Base-by-base conservation (phyloP, 2,888 invertebrate species). In the Antitype chi region DNA sequence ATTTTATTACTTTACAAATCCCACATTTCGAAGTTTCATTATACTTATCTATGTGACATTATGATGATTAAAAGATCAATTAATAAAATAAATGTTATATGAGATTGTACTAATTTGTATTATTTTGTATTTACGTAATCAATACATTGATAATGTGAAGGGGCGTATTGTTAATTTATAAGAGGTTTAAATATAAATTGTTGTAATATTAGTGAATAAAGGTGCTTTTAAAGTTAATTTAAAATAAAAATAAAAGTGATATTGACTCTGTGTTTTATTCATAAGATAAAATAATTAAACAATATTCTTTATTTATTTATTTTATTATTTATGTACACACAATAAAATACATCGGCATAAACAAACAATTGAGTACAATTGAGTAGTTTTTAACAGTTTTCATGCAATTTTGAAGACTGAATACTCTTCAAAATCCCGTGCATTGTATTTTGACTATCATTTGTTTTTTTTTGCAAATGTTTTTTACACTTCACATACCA, bases 181-280 rank as follows among this genome's bases (percentile, higher is more conserved):
- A 93, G 90, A 93, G 89, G 87, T 94, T 93, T 94, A 91, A 89
- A 85, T 81, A 82, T 88, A 89, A 91, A 91, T 90, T 93, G 93
- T 94, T 94, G 92, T 93, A 93, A 91, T 91, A 89, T 86, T 88
- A 86, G 89, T 89, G 82, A 88, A 92, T 92, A 90, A 92, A 93
- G 96, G 95, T 96, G 96, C 96, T 96, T 95, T 87, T 92, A 92
- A 94, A 93, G 92, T 92, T 93, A 88, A 90, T 92, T 88, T 82
- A 71, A 90, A 91, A 92, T 92, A 90, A 91, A 90, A 92, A 91
- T 90, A 90, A 85, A 89, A 91, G 89, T 90, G 90, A 91, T 79
- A 73, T 68, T 67, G 70, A 70, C 70, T 70, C 1, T 74, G 82
- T 82, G 84, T 88, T 79, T 88, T 71, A 80, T 84, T 85, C 38